Evolutionary conservation across 2,797 vertebrate species (phyloP), one percentile per base, ranked within the genome.

Genomic region (Yasuhikotakia modesta): DNA sequence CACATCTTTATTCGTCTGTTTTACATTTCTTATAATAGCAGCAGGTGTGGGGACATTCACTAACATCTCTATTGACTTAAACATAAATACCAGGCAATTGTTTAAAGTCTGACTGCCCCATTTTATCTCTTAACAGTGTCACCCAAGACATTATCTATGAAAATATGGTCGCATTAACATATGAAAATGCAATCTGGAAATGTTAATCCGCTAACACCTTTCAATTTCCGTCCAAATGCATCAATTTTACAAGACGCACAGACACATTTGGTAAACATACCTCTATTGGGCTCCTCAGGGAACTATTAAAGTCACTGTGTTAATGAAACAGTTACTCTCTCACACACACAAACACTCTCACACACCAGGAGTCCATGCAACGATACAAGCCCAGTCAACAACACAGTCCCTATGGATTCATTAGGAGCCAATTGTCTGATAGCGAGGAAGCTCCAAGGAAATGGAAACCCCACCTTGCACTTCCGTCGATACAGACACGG

Each of bases 151-250:
- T 73, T 79, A 30, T 48, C 22, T 73, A 69, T 70, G 57, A 83
- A 87, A 82, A 85, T 81, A 84, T 86, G 86, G 87, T 87, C 87
- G 86, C 89, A 89, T 92, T 89, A 88, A 85, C 87, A 87, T 90
- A 80, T 89, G 85, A 89, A 90, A 90, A 91, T 84, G 89, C 81
- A 80, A 88, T 91, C 90, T 89, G 89, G 88, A 92, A 92, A 92
- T 90, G 87, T 87, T 89, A 91, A 87, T 89, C 87, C 87, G 91
- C 89, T 91, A 90, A 87, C 82, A 85, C 85, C 67, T 87, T 89
- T 85, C 82, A 61, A 60, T 89, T 90, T 85, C 82, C 85, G 60
- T 68, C 85, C 85, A 89, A 91, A 90, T 86, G 70, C 85, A 86
- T 84, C 77, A 86, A 88, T 88, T 91, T 87, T 86, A 87, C 83